Base-by-base conservation (phyloP, 2,797 vertebrate species). In the Oreonectes daqikongensis region DNA sequence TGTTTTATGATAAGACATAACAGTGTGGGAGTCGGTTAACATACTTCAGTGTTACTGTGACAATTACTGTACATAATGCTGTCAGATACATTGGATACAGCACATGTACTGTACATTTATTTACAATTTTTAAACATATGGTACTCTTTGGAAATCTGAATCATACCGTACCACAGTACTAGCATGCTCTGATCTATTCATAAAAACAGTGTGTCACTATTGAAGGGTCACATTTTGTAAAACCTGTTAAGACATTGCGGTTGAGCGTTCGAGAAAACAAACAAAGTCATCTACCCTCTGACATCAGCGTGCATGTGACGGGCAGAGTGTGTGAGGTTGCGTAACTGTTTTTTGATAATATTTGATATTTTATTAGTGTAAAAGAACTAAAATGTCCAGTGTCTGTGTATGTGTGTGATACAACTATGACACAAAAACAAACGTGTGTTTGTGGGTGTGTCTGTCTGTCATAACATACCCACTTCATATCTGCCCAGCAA, bases 1-100 rank as follows among this genome's bases (percentile, higher is more conserved):
- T 59, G 72, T 75, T 67, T 5, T 68, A 12, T 75, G 64, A 75
- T 75, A 68, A 68, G 14, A 68, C 18, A 18, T 4, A 59, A 59
- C 52, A 68, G 52, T 44, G 18, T 0, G 4, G n/a, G 5, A 35
- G 8, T 35, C 35, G 1, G 8, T 35, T 35, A 35, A 35, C 35
- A 35, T 20, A 42, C 15, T 59, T 67, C 48, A 75, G 12, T 32
- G 12, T 44, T n/a, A n/a, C 46, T 48, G 26, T 46, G 18, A 30
- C 57, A 10, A 53, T 64, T 17, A n/a, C n/a, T n/a, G n/a, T n/a
- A n/a, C 59, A n/a, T 6, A 46, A 28, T 17, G 1, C 50, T 53
- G 20, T 26, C 22, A 46, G 44, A 46, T 17, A 5, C 44, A n/a
- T n/a, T n/a, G n/a, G n/a, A n/a, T n/a, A n/a, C n/a, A n/a, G n/a